Conservation (phyloP, 1,140 invertebrate species). For the Laupala kohalensis region DNA sequence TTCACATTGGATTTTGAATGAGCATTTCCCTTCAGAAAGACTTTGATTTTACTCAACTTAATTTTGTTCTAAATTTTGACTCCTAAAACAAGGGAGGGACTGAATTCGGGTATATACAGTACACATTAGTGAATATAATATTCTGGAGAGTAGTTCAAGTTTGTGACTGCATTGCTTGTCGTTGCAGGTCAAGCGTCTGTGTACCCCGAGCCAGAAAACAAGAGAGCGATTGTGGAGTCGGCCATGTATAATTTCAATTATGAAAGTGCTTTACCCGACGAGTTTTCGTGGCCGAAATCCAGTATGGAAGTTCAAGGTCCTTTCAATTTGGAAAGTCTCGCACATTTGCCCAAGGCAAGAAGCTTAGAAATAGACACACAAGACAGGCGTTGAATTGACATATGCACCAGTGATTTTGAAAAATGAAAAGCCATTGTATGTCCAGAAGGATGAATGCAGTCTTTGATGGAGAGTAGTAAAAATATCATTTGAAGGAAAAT, state of each 20-base stretch:
- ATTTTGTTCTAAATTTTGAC: too few relatives aligned
- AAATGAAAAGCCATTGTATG: neutral
- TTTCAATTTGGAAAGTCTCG: neutral
- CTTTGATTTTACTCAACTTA: too few relatives aligned
- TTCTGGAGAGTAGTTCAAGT: too few relatives aligned
- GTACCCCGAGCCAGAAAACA: slow-evolving; percentile 70
- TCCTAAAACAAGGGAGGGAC: too few relatives aligned
- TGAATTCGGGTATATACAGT: neutral
- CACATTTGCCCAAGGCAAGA: neutral
- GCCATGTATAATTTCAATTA: slow-evolving; percentile 71
- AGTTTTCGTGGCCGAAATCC: slow-evolving; percentile 52
- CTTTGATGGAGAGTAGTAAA: neutral
- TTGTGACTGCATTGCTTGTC: neutral
- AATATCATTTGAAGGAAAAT: neutral
- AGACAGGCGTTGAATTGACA: neutral
- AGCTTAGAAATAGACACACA: neutral
- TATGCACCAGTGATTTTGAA: neutral
- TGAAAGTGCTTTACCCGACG: slow-evolving; percentile 57
- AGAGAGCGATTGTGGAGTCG: slow-evolving; percentile 52
- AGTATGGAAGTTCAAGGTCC: neutral
- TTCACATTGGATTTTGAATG: too few relatives aligned
- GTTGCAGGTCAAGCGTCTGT: slow-evolving; percentile 66
- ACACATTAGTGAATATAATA: neutral
- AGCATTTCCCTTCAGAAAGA: too few relatives aligned
- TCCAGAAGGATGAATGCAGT: neutral